Conservation (phyloP, 1,140 invertebrate genomes). For the Bombus difficillimus region DNA sequence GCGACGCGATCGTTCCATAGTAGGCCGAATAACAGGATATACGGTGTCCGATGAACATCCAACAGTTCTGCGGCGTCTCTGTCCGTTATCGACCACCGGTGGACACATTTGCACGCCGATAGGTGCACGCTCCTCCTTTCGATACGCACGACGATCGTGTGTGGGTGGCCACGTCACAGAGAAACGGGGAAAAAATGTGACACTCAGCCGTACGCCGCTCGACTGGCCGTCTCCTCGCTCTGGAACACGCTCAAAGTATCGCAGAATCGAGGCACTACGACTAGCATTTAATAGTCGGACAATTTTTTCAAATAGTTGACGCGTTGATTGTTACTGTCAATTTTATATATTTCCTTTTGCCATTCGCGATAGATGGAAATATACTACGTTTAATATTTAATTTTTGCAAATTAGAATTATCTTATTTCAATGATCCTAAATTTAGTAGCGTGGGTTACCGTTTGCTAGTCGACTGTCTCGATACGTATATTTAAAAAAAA, state of each 20-base stretch:
- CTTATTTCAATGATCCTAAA: too few species aligned
- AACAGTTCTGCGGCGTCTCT: conserved; percentile 72
- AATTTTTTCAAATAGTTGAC: too few species aligned
- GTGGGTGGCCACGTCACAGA: conserved; percentile 21
- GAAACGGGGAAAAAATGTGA: background rate
- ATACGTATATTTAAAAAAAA: too few species aligned
- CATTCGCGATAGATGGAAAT: too few species aligned
- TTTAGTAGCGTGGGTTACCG: too few species aligned
- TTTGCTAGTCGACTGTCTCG: too few species aligned
- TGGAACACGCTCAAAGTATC: background rate
- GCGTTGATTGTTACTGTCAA: too few species aligned
- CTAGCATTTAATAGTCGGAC: too few species aligned
- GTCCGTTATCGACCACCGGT: conserved; percentile 74
- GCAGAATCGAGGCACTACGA: too few species aligned
- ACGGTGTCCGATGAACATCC: conserved; percentile 82
- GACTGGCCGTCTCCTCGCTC: conserved; percentile 13
- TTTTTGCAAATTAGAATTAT: too few species aligned
- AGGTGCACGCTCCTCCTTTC: conserved; percentile 61
- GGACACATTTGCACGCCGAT: conserved; percentile 55
- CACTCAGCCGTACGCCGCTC: conserved; percentile 6
- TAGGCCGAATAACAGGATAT: conserved; percentile 83
- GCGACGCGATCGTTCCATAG: conserved; percentile 72
- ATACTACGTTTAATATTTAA: too few species aligned
- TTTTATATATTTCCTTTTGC: too few species aligned
- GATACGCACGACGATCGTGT: conserved; percentile 26